Conservation (phyloP, 2,113 vertebrate species). For the Sylvilagus bachmani region DNA sequence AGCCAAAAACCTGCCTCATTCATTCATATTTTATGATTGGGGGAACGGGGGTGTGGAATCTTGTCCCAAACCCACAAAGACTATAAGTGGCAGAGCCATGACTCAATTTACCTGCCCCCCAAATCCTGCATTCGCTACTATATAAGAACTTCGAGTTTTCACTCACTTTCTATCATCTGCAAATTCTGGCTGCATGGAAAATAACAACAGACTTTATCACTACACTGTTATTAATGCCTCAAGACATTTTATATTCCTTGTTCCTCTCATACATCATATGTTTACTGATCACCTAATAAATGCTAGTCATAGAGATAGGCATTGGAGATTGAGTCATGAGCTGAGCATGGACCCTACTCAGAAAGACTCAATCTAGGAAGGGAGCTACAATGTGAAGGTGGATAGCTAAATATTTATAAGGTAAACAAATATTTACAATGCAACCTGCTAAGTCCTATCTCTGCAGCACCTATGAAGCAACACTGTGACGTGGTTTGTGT, state of each 20-base stretch:
- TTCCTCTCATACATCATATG: neutral
- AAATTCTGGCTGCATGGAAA: neutral
- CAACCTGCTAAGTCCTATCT: neutral
- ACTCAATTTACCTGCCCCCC: neutral
- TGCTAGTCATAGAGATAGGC: neutral
- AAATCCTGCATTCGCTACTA: neutral
- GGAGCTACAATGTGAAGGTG: neutral
- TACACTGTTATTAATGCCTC: neutral
- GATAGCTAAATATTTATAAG: neutral
- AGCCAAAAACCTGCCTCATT: too few species aligned
- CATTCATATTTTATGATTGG: constrained; percentile 61
- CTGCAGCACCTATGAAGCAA: neutral
- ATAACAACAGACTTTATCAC: neutral
- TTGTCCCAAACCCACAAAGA: neutral
- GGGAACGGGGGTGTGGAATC: neutral
- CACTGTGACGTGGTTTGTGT: neutral
- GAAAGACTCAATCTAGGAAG: neutral
- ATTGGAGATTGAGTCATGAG: too few species aligned
- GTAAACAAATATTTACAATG: neutral
- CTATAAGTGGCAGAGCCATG: neutral
- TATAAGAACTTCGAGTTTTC: neutral
- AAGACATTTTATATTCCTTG: neutral
- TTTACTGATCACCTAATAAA: neutral
- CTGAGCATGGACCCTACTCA: neutral
- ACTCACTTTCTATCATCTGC: neutral